Conservation (phyloP, 2,113 vertebrate species). For the Spea multiplicata region DNA sequence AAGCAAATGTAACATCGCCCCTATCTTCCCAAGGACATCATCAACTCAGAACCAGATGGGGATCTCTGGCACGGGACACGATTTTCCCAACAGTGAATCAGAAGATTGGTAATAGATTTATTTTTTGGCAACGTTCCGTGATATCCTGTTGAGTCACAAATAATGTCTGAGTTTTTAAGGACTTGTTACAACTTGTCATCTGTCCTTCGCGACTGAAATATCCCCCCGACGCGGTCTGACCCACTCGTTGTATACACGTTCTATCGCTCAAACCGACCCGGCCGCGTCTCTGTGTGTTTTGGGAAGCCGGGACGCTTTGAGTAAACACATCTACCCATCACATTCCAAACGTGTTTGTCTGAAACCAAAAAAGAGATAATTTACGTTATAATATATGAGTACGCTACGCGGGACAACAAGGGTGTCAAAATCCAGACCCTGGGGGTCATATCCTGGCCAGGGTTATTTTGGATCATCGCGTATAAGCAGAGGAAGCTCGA, state of each 20-base stretch:
- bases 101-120: slow-evolving; percentile 52
- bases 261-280: neutral
- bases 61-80: slow-evolving; percentile 47
- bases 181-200: slow-evolving; percentile 63
- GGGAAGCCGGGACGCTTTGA: no score
- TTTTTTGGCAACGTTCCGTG: slow-evolving; percentile 55
- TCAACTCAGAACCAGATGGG: slow-evolving; percentile 54
- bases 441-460: no score
- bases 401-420: no score
- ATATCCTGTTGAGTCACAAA: slow-evolving; percentile 65
- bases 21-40: slow-evolving; percentile 55
- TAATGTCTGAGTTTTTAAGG: slow-evolving; percentile 53
- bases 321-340: no score
- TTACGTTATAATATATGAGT: no score
- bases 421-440: no score
- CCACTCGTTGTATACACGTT: slow-evolving; percentile 16
- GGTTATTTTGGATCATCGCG: no score
- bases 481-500: no score
- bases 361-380: no score
- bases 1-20: slow-evolving; percentile 52
- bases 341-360: no score
- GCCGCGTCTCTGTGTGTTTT: no score
- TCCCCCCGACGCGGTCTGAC: slow-evolving; percentile 46
- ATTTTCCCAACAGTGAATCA: slow-evolving; percentile 62
- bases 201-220: slow-evolving; percentile 57